Base-by-base conservation (phyloP, 1,140 invertebrate species). In the Glossosoma conforme region DNA sequence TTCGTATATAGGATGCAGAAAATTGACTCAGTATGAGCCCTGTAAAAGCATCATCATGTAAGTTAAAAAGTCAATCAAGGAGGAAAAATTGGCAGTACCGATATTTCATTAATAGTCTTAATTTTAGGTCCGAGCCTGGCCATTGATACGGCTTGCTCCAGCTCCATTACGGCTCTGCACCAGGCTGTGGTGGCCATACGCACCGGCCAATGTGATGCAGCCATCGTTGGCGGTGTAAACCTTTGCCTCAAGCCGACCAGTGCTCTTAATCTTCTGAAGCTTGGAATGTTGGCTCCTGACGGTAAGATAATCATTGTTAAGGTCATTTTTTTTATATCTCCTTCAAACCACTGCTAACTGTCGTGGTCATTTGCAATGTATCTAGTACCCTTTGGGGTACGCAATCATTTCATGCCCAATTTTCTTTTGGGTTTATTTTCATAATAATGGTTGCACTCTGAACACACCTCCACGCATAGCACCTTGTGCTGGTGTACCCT, bases 111-210 rank as follows among this genome's bases (percentile, higher is more conserved):
- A n/a, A n/a, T n/a, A n/a, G n/a, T n/a, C n/a, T n/a, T n/a, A n/a
- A n/a, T 45, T 66, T 35, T 58, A 79, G 86, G 95, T 10, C 95
- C 95, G 1, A 96, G 92, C 68, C 95, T 87, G 67, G 84, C 90
- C 3, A 71, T 97, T 5, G 95, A 98, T 69, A 97, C 95, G 6
- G 95, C 95, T 1, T 98, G 95, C 70, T 97, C 93, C 0, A 96
- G 93, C 53, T 91, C 90, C 40, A 67, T 96, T 62, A 83, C 90
- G 63, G 94, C 91, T 1, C 68, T 98, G 61, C 82, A 92, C 60
- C 87, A 95, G 62, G 96, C 94, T 11, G 76, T 92, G 10, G 66
- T 71, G 5, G 86, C 90, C 11, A 94, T 98, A 36, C 77, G 85
- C 28, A 74, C 77, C 19, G 92, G 91, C 1, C 83, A 90, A 60